A percentile compares a stretch with the other conserved stretches of the same genome.
Conservation (phyloP, 2,113 vertebrate species). For the Cromileptes altivelis region DNA sequence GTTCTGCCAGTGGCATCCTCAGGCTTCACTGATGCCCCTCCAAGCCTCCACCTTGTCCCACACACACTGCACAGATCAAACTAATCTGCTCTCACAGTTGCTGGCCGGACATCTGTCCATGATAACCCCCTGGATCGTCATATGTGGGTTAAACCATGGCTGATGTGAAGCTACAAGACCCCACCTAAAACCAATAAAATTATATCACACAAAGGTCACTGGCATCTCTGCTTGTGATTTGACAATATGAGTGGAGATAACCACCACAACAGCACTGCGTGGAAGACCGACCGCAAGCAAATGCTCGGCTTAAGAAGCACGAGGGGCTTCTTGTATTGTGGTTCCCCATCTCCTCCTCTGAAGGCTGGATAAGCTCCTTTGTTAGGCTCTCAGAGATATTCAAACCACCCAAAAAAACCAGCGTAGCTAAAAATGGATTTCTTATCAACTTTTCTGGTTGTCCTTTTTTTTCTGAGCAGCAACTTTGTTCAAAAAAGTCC, state of each 20-base stretch:
- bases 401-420: conserved; percentile 37
- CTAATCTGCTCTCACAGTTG: conserved; percentile 54
- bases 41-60: conserved; percentile 36
- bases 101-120: conserved; percentile 60
- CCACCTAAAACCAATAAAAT: not conserved
- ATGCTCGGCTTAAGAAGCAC: conserved; percentile 46
- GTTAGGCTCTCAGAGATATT: conserved; percentile 57
- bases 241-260: conserved; percentile 16
- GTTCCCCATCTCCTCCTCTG: conserved; percentile 12
- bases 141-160: conserved; percentile 35
- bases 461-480: conserved; percentile 14
- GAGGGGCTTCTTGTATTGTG: conserved; percentile 25
- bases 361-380: conserved; percentile 62
- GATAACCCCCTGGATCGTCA: conserved; percentile 29
- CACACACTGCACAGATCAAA: conserved; percentile 36
- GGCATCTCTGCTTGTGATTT: not conserved
- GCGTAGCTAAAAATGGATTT: conserved; percentile 58
- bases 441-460: conserved; percentile 57
- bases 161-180: not conserved
- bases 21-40: conserved; percentile 21
- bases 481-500: conserved; percentile 43
- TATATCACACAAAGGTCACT: conserved; percentile 17
- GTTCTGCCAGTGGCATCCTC: conserved; percentile 30
- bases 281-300: conserved; percentile 18
- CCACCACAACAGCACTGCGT: not conserved